These are phyloP conservation scores for Aepyceros melampus DNA, from an alignment of 2,113 vertebrate genomes.

Conservation along the genomic window DNA sequence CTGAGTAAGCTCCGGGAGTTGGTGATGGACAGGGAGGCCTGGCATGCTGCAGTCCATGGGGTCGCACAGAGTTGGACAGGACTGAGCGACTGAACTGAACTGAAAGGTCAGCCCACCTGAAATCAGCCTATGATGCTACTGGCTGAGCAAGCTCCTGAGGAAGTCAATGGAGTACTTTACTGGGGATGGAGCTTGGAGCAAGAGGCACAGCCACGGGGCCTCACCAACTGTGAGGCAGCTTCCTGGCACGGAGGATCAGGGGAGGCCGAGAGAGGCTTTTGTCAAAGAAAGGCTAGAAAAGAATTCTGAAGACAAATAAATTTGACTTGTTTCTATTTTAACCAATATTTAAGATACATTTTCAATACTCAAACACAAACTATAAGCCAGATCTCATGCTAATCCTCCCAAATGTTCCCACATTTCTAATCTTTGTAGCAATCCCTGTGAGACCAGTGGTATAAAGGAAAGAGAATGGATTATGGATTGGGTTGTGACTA, in stretches of 20 bases:
- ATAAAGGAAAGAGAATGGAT: background rate
- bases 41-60: background rate
- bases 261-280: background rate
- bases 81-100: background rate
- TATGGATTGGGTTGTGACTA: background rate
- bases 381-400: background rate
- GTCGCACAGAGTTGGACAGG: fast-evolving
- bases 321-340: background rate
- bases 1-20: background rate
- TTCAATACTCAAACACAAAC: background rate
- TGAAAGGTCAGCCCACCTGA: background rate
- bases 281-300: background rate
- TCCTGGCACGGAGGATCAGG: background rate
- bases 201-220: background rate
- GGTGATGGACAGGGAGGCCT: background rate
- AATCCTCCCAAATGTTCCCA: constrained; percentile 24
- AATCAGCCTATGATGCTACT: background rate
- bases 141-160: background rate
- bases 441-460: background rate
- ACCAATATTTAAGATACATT: constrained; percentile 6
- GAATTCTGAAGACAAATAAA: background rate
- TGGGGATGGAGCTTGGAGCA: background rate
- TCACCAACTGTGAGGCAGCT: background rate
- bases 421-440: constrained; percentile 16
- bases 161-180: background rate